Conservation (phyloP, 2,113 vertebrate genomes). For the Pagrus major region DNA sequence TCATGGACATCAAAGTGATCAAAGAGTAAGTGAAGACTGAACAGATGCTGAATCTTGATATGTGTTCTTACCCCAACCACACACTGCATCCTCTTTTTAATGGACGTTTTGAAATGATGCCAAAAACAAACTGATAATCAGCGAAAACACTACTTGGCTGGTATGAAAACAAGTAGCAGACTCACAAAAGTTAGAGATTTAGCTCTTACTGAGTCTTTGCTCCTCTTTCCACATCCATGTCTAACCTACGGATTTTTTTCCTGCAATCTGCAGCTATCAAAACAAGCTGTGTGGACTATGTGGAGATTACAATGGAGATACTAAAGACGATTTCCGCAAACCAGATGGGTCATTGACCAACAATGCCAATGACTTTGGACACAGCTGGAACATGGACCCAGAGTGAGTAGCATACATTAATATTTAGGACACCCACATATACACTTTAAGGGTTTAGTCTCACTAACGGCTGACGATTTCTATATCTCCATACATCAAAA, state of each 20-base stretch:
- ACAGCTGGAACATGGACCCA: slow-evolving; percentile 84
- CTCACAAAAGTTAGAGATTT: background rate
- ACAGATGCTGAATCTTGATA: background rate
- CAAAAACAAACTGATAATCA: too few species aligned
- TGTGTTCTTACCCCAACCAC: background rate
- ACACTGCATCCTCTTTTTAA: background rate
- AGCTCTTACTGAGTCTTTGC: background rate
- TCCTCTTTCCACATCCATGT: background rate
- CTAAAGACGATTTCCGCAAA: slow-evolving; percentile 83
- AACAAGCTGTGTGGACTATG: slow-evolving; percentile 82
- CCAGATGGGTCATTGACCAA: slow-evolving; percentile 76
- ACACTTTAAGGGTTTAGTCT: background rate
- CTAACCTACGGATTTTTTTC: background rate
- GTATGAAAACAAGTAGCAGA: background rate
- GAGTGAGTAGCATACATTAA: slow-evolving; percentile 68
- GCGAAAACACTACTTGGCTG: background rate
- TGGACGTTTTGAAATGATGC: background rate
- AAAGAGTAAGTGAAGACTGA: slow-evolving; percentile 79
- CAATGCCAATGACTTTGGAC: slow-evolving; percentile 79
- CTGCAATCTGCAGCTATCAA: slow-evolving; percentile 73
- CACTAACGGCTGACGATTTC: too few species aligned
- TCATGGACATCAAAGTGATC: slow-evolving; percentile 82
- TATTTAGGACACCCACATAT: background rate
- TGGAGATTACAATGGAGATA: slow-evolving; percentile 81
- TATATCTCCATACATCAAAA: too few species aligned